phyloP scores from a whole-genome alignment of 2,113 vertebrate genomes.

The Pituophis catenifer region DNA sequence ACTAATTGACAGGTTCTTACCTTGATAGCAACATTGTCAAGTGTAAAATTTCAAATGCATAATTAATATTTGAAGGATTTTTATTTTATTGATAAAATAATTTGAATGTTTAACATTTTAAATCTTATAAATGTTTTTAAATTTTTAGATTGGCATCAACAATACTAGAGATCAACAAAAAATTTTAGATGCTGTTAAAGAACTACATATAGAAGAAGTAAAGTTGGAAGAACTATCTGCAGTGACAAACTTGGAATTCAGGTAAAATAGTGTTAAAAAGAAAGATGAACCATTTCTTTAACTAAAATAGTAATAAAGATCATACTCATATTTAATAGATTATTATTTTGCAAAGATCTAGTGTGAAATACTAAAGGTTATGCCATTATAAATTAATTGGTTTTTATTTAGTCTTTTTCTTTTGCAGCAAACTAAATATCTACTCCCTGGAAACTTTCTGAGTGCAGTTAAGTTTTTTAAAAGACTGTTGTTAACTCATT shows the following conservation, averaged over 20 bases:
- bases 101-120: background rate
- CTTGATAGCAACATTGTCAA: background rate
- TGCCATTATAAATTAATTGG: background rate
- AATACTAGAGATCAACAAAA: conserved; percentile 79
- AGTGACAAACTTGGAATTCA: conserved; percentile 73
- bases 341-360: background rate
- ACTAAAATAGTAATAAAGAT: background rate
- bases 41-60: background rate
- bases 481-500: background rate
- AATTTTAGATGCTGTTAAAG: conserved; percentile 74
- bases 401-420: background rate
- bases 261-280: conserved; percentile 67
- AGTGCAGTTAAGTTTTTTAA: background rate
- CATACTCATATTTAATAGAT: background rate
- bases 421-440: background rate
- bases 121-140: conserved; percentile 14
- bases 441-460: background rate
- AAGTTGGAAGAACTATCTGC: conserved; percentile 73
- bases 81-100: background rate
- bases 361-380: background rate
- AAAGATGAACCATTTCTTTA: background rate
- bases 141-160: conserved; percentile 81
- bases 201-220: conserved; percentile 78
- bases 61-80: background rate
- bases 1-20: background rate